Conservation (phyloP, 23 tunicate species). For the Trididemnum miniatum region DNA sequence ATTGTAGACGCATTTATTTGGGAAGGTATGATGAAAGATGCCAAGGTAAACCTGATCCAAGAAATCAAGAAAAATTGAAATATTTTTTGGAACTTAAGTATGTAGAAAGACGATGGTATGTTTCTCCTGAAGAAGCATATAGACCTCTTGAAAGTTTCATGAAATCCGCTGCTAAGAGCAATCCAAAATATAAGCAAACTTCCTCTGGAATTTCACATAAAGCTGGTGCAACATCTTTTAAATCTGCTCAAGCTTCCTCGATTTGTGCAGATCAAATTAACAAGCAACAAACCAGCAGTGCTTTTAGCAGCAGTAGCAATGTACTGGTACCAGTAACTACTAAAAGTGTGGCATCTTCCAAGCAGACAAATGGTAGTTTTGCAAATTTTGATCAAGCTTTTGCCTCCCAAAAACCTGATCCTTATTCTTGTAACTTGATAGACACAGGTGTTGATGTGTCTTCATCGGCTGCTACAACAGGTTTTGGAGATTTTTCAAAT, state of each 20-base stretch:
- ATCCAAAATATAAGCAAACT: background rate
- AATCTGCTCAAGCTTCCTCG: too few relatives aligned
- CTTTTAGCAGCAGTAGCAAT: too few relatives aligned
- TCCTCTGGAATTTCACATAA: too few relatives aligned
- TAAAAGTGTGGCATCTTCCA: background rate
- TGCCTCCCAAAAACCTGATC: constrained; percentile 26
- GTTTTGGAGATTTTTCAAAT: background rate
- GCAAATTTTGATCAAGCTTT: constrained; percentile 87
- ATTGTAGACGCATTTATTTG: constrained; percentile 62
- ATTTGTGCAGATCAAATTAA: too few relatives aligned
- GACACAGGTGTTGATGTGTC: background rate
- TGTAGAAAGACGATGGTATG: constrained; percentile 91
- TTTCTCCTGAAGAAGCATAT: constrained; percentile 61
- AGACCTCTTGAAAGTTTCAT: constrained; percentile 67
- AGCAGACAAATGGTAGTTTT: constrained; percentile 12
- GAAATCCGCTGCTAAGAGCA: background rate
- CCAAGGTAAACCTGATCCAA: constrained; percentile 73
- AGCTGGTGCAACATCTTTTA: too few relatives aligned
- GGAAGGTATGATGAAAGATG: constrained; percentile 75
- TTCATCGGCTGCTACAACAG: background rate
- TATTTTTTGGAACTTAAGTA: constrained; percentile 89
- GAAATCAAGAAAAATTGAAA: constrained; percentile 61
- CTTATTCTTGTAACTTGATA: background rate
- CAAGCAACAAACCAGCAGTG: too few relatives aligned
- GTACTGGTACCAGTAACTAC: background rate